These are phyloP conservation scores for Ochropacha duplaris DNA, from an alignment of 2,888 invertebrate species.

Conservation along the genomic window DNA sequence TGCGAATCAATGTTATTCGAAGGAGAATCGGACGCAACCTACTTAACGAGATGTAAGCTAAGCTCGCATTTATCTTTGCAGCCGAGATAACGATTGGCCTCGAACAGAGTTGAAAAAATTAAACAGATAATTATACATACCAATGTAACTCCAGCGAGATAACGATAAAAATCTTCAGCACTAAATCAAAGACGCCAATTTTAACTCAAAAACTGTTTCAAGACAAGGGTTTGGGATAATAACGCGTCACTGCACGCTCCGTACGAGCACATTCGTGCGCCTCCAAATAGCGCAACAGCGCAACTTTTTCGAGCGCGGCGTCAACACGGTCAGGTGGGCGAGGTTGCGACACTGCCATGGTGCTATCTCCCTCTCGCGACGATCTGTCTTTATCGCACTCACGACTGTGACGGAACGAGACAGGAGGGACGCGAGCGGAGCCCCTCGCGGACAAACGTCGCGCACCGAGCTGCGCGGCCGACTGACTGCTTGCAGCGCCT, in stretches of 20 bases:
- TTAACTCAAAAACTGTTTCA: conserved; percentile 53
- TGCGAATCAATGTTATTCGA: conserved; percentile 51
- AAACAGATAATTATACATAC: conserved; percentile 57
- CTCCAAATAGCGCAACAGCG: conserved; percentile 82
- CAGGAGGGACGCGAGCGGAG: conserved; percentile 61
- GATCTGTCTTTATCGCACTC: conserved; percentile 64
- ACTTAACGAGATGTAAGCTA: conserved; percentile 43
- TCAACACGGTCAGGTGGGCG: conserved; percentile 84
- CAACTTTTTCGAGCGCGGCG: conserved; percentile 82
- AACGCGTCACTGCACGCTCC: conserved; percentile 71
- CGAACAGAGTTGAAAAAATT: conserved; percentile 28
- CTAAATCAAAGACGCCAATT: conserved; percentile 37
- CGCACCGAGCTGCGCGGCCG: conserved; percentile 81
- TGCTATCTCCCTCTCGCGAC: conserved; percentile 53
- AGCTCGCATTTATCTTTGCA: conserved; percentile 46
- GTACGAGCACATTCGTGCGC: conserved; percentile 77
- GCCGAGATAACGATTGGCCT: conserved; percentile 56
- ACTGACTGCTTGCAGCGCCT: conserved; percentile 70
- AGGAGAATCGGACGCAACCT: conserved; percentile 40
- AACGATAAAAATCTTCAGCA: conserved; percentile 41
- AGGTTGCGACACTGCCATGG: conserved; percentile 81
- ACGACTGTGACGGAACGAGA: conserved; percentile 33
- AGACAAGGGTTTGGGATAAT: conserved; percentile 67
- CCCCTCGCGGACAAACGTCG: conserved; percentile 78
- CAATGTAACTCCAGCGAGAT: conserved; percentile 40